phyloP scores from a whole-genome alignment of 2,113 vertebrate genomes.

The Podiceps cristatus region DNA sequence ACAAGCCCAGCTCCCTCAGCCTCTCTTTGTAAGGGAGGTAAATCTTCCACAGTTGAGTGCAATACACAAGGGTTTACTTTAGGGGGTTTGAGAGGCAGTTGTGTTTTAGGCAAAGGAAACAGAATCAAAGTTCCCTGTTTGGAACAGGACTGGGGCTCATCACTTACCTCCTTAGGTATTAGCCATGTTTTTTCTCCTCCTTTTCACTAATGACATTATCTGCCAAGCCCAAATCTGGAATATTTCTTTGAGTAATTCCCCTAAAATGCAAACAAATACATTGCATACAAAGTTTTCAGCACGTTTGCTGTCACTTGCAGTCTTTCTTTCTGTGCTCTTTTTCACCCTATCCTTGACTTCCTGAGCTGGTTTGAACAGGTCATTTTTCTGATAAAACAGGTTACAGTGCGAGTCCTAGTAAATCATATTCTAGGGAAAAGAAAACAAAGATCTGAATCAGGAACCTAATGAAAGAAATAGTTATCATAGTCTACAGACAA shows the following conservation, averaged over 20 bases:
- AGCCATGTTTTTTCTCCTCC: not conserved
- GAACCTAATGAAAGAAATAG: not conserved
- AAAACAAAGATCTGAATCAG: not conserved
- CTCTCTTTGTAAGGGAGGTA: too few species aligned
- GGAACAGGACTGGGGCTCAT: not conserved
- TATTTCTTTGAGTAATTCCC: not conserved
- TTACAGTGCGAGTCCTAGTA: not conserved
- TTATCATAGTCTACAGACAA: not conserved
- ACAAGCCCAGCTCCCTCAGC: too few species aligned
- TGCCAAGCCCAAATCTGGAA: not conserved
- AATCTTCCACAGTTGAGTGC: not conserved
- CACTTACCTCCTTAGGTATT: not conserved
- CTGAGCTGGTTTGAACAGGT: not conserved
- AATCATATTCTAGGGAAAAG: not conserved
- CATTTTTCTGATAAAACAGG: constrained; percentile 14
- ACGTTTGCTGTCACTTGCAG: not conserved
- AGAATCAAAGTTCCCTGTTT: not conserved
- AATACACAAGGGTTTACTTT: not conserved
- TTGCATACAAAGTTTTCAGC: not conserved
- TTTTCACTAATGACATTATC: not conserved
- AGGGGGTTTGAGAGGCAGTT: not conserved
- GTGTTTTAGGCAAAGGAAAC: not conserved
- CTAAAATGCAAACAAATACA: not conserved
- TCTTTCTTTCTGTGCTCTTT: not conserved
- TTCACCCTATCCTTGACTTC: not conserved